Base-by-base conservation (phyloP, 2,888 invertebrate species). In the Drosophila peninsularis region DNA sequence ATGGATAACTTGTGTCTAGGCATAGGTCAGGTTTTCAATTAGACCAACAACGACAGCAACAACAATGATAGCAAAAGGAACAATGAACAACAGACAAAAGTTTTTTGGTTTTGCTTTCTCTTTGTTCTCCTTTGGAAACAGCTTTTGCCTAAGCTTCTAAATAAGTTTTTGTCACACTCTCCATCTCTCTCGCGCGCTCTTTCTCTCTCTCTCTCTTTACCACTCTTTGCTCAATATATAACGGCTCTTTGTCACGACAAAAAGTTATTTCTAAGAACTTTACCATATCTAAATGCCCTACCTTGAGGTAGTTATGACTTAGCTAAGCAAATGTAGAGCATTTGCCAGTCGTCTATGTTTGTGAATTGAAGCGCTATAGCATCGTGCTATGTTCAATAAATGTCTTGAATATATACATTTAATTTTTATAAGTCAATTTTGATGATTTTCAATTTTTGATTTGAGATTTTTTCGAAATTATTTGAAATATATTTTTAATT, bases 21-120 rank as follows among this genome's bases (percentile, higher is more conserved):
- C 82, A 68, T 84, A 87, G 82, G 82, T 82, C 82, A 82, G 78
- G 78, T 65, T 66, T 87, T 84, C 88, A 75, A 84, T 87, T 82
- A 81, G 84, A 67, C 60, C 34, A 27, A 69, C 49, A 78, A 30
- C 50, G 30, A 14, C 36, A 24, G 11, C 4, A 19, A 50, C 3
- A 11, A 9, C 30, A 27, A 6, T 24, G 24, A 24, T 13, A 27
- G 17, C 10, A 47, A 34, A 32, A 30, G 13, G 6, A 53, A 57
- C n/a, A n/a, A 53, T 42, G 34, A 65, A 61, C 36, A 57, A 64
- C 50, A 30, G 30, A 2, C n/a, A 27, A 62, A 62, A 71, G 58
- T 37, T 14, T 10, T 37, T 37, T 36, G 24, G 24, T 19, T 50
- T 27, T 24, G 39, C 36, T 32, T 32, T 49, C 14, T 17, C 27